Evolutionary conservation across 2,113 vertebrate genomes (phyloP), one percentile per base, ranked within the genome.

Genomic region (Ameiurus melas): DNA sequence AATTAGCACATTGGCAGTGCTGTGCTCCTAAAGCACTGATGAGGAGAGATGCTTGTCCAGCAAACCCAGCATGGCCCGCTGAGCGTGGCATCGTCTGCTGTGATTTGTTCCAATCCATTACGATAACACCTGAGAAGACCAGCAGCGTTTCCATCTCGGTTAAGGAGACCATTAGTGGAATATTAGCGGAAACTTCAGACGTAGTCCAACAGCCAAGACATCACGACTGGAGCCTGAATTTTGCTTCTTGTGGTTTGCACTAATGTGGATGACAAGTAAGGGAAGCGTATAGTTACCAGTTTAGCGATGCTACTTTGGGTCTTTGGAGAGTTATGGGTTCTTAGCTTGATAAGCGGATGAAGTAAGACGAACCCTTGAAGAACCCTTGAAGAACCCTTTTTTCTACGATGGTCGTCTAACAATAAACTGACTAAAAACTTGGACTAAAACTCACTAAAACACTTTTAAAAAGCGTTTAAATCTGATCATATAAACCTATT

Each of bases 41-140:
- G 39, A 68, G 83, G 62, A 17, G 27, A 1, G 27, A 51, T 5
- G 43, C 27, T 84, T 20, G 62, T 47, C 83, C 83, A 84, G 39
- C 62, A 84, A 84, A 53, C 83, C 27, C 83, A 84, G 83, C 39
- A 84, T 1, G 39, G 43, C 60, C 14, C 43, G 0, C 25, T 47
- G 82, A 66, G 30, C 5, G 62, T 84, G 83, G 39, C 83, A 84
- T 84, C 27, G 16, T 53, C 62, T n/a, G 83, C 62, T 30, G 43
- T 1, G 6, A 68, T 84, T 68, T 20, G 83, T 68, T 84, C 83
- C 83, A 84, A 84, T 84, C 83, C 43, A 84, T 84, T 84, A 84
- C 43, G 4, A 30, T 53, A 68, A 68, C 83, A 66, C 60, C 83
- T 84, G 62, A 84, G 83, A 51, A 84, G 62, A 84, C 25, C 25